Base-by-base conservation (phyloP, 2,888 invertebrate genomes). In the Maniola hyperantus region DNA sequence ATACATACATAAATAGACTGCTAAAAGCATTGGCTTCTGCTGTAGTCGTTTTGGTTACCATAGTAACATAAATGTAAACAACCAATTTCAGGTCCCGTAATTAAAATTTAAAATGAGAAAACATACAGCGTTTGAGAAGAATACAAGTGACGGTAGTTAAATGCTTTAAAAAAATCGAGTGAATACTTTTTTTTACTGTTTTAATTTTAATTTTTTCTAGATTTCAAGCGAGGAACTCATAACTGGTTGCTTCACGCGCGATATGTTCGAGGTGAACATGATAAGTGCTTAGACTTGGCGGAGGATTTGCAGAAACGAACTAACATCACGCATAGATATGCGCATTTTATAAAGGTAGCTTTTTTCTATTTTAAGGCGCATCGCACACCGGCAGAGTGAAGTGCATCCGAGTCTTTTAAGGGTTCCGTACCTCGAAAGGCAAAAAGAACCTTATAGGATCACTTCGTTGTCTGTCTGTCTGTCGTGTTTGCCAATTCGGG, bases 241-340 rank as follows among this genome's bases (percentile, higher is more conserved):
- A 90, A 87, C 71, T 92, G 92, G 92, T 73, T 92, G n/a, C 77
- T 92, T 1, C 88, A 92, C 54, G 84, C 89, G 1, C 86, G 90
- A 1, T 92, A 89, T 71, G 91, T 92, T 8, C 79, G 92, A 60
- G 91, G 92, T 7, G 91, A 92, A 72, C 89, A 91, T 71, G 78
- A 82, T 0, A 66, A 78, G 51, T 91, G 92, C 67, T 67, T 87
- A 64, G 84, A 87, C 39, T 76, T 91, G 44, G 86, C 84, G 0
- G 91, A 91, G 54, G 79, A 87, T 11, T 74, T 91, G 33, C 91
- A 88, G 71, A 84, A 76, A 50, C 72, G 82, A 63, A 73, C 79
- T 8, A 80, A 84, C 36, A 87, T 90, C 68, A 86, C 81, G 36
- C 91, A 92, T 69, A 83, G 77, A 84, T 91, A 86, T 69, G 90